Base-by-base conservation (phyloP, 2,797 vertebrate species). In the Cossypha caffra region DNA sequence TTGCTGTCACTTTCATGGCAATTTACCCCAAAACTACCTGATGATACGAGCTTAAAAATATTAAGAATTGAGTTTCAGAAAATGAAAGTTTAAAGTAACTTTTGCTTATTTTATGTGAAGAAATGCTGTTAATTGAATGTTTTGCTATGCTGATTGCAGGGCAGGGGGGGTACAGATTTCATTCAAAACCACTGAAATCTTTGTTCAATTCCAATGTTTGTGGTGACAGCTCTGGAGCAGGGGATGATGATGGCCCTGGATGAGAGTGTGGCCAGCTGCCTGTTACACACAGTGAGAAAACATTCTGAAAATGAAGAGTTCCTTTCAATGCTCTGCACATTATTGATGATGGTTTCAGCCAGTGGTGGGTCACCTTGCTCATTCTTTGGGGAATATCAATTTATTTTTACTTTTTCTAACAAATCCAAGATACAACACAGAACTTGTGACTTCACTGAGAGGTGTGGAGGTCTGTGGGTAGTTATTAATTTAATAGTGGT, bases 281-380 rank as follows among this genome's bases (percentile, higher is more conserved):
- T 98, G 67, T 63, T 98, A 37, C 71, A 64, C 6, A 33, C 26
- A 31, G 10, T 89, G 88, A 89, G 43, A n/a, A 63, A 12, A 19
- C 83, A 97, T 45, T 77, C 76, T 1, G 38, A 72, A 20, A 86
- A 89, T 2, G 62, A 95, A 50, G 94, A 82, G 35, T 79, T 98
- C 8, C 18, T 95, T 6, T 51, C 33, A 8, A 13, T 51, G 45
- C 29, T 63, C 62, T 97, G 97, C 79, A 93, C 90, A 0, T 25
- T 98, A 25, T 18, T 98, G 84, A 93, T 97, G 96, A 93, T 98
- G 61, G 47, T 97, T 75, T 93, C 97, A 20, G 89, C 96, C 66
- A 97, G 86, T 26, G 97, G 98, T 98, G 86, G 11, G 98, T 90
- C 48, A 52, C 62, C n/a, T 87, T 59, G 40, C 14, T 74, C 4